Evolutionary conservation across 2,797 vertebrate species (phyloP).

Genomic region (Cossypha polioptera): DNA sequence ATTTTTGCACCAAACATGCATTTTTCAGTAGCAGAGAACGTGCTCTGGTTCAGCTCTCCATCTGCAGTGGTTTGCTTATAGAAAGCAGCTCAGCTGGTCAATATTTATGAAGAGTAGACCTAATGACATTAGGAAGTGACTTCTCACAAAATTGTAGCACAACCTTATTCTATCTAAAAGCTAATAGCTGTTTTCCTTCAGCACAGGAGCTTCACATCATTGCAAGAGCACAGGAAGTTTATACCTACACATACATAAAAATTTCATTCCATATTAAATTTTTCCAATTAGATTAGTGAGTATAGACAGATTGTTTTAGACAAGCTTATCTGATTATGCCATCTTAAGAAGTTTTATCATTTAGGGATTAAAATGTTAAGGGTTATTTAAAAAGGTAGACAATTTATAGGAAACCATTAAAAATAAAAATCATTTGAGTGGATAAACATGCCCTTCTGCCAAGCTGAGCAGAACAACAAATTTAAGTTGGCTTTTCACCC

Average conservation of each 20-base stretch:
- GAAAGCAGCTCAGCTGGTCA: neutral
- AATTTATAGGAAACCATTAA: slow-evolving; percentile 6
- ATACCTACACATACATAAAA: neutral
- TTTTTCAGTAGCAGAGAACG: neutral
- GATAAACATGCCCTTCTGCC: slow-evolving; percentile 46
- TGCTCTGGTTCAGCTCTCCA: neutral
- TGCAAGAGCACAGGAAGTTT: neutral
- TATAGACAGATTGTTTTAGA: neutral
- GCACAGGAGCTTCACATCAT: neutral
- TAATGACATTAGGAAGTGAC: neutral
- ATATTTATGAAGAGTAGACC: neutral
- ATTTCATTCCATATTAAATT: neutral
- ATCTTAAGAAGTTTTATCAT: neutral
- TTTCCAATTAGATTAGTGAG: neutral
- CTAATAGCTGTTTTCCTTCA: neutral
- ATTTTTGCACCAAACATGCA: neutral
- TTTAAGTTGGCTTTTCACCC: slow-evolving; percentile 11
- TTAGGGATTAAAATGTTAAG: neutral
- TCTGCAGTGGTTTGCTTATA: neutral
- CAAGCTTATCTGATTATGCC: neutral
- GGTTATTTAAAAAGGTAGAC: neutral
- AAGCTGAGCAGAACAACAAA: slow-evolving; percentile 27
- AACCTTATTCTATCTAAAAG: neutral
- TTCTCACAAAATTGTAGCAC: neutral
- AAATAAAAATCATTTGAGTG: slow-evolving; percentile 22